Conservation (phyloP, 2,797 vertebrate species). For the Sebastes umbrosus region DNA sequence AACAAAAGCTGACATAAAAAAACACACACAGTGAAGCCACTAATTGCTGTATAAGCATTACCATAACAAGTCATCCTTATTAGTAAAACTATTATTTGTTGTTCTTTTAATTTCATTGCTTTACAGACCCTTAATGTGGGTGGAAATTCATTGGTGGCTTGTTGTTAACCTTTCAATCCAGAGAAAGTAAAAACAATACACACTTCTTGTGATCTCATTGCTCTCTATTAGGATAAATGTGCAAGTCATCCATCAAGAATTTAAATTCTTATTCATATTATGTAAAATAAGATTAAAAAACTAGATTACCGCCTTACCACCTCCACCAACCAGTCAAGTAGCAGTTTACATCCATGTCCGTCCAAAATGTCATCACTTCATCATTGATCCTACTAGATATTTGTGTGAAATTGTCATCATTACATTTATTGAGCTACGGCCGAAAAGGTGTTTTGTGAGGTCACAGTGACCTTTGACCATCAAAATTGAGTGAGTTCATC, state of each 20-base stretch:
- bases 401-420: not conserved
- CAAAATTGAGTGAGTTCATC: not conserved
- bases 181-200: not conserved
- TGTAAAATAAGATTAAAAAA: not conserved
- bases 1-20: constrained; percentile 13
- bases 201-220: not conserved
- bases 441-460: too few species aligned
- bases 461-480: not conserved
- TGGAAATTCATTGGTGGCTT: not conserved
- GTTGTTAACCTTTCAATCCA: not conserved
- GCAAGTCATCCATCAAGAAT: not conserved
- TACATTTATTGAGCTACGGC: not conserved
- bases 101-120: not conserved
- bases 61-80: not conserved
- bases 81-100: not conserved
- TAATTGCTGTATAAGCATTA: not conserved
- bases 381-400: not conserved
- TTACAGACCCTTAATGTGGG: not conserved
- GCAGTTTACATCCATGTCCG: not conserved
- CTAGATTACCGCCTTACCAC: not conserved
- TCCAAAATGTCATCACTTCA: not conserved
- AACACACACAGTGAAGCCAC: not conserved
- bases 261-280: not conserved
- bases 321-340: not conserved
- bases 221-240: not conserved